Conservation (phyloP, 2,888 invertebrate species). For the Ceraclea dissimilis region DNA sequence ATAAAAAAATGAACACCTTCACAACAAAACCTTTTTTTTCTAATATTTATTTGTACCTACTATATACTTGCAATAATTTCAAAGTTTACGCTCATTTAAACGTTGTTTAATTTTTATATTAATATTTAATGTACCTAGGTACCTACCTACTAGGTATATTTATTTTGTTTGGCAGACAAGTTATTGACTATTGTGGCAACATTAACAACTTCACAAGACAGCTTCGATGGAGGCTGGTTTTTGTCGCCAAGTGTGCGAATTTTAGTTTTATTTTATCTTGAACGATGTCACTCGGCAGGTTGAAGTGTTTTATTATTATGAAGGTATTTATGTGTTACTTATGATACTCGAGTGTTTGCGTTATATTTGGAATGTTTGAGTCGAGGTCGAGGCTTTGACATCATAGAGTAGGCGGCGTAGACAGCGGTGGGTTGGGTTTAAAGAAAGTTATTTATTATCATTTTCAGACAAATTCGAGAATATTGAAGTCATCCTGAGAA, state of each 20-base stretch:
- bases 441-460: constrained; percentile 15
- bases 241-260: background rate
- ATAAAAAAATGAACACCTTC: too few relatives aligned
- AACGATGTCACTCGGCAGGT: background rate
- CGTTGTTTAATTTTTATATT: too few relatives aligned
- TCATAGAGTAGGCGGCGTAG: constrained; percentile 12
- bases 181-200: too few relatives aligned
- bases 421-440: constrained; percentile 20
- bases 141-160: too few relatives aligned
- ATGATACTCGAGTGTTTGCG: background rate
- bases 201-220: background rate
- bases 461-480: constrained; percentile 10
- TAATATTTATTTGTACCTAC: too few relatives aligned
- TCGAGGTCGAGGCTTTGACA: background rate
- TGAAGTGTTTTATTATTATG: background rate
- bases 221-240: background rate
- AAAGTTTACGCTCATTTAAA: too few relatives aligned
- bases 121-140: too few relatives aligned
- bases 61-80: too few relatives aligned
- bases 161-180: too few relatives aligned
- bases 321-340: background rate
- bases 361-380: background rate
- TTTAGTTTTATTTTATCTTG: background rate
- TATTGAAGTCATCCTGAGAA: constrained; percentile 13
- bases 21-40: too few relatives aligned